Base-by-base conservation (phyloP, 2,113 vertebrate genomes). In the Lophius piscatorius region DNA sequence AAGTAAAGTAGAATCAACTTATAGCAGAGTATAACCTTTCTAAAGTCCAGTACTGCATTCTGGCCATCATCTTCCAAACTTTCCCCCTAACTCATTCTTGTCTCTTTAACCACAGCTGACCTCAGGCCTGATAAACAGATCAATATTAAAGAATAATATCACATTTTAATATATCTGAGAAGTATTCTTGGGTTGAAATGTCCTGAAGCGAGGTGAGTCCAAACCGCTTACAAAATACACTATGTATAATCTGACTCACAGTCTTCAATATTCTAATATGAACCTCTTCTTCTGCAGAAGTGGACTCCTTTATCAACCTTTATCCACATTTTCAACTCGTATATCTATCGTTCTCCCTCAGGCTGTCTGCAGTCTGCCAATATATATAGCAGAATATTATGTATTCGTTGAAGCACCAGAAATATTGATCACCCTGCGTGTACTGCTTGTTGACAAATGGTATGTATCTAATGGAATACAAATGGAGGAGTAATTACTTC, bases 221-320 rank as follows among this genome's bases (percentile, higher is more conserved):
- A 54, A 58, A 59, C 35, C 67, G 49, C 50, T 52, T 65, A 42
- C 11, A 21, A 46, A 60, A 60, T 24, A 51, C 1, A 35, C 33
- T 35, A 5, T 40, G 47, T 41, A 12, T 3, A 20, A 6, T 42
- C 18, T 52, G 41, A 60, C 44, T 60, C 60, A 31, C 11, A 17
- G 35, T 42, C 35, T 48, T 76, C 23, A 7, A 39, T 35, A 16
- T 35, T 21, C 6, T 22, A 40, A 52, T 59, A 38, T 45, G 12
- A 20, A 13, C 2, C 26, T 51, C 22, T 50, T n/a, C n/a, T n/a
- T n/a, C n/a, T n/a, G n/a, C n/a, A n/a, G n/a, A n/a, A n/a, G n/a
- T n/a, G n/a, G n/a, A n/a, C n/a, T n/a, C n/a, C n/a, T n/a, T n/a
- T n/a, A n/a, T n/a, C n/a, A n/a, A n/a, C n/a, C n/a, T n/a, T n/a